Base-by-base conservation (phyloP, 2,113 vertebrate genomes). In the Microtus richardsoni region DNA sequence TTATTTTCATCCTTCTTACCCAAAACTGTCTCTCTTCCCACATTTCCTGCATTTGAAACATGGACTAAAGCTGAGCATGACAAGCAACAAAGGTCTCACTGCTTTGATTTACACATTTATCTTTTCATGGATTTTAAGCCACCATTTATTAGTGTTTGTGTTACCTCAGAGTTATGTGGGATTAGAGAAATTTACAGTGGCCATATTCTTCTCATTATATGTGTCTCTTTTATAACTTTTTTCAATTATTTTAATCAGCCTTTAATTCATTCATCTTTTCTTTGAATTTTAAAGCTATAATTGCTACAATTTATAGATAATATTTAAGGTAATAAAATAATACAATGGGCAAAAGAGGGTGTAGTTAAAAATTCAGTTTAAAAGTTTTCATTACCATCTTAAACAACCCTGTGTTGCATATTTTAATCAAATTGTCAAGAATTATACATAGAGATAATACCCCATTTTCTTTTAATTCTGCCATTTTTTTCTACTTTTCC, bases 31-130 rank as follows among this genome's bases (percentile, higher is more conserved):
- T 91, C 36, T 91, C 44, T 89, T 78, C 10, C 54, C 26, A 78
- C 8, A 87, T 83, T 90, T 93, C 36, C 19, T 44, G 26, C 90
- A 92, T 92, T 93, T 96, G 64, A 94, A 97, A 94, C 19, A 80
- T 73, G 24, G 16, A 78, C 28, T 85, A 68, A 47, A n/a, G 54
- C 74, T 94, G 84, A 75, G 16, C 12, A 11, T 95, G 39, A 97
- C 21, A 82, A 47, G 91, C 68, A 87, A 12, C 73, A 24, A 52
- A 94, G 73, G 16, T 16, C 36, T 96, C 62, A 92, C 54, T 93
- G 41, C 36, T 95, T 96, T 96, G 47, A 52, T 94, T 49, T 5
- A 4, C 54, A 64, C 4, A 26, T 89, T 89, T 26, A n/a, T 84
- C 14, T 49, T 44, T 87, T 58, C 4, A 8, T 79, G 21, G 1